These are phyloP conservation scores for Brotula barbata DNA, from an alignment of 2,797 vertebrate genomes.

Conservation along the genomic window DNA sequence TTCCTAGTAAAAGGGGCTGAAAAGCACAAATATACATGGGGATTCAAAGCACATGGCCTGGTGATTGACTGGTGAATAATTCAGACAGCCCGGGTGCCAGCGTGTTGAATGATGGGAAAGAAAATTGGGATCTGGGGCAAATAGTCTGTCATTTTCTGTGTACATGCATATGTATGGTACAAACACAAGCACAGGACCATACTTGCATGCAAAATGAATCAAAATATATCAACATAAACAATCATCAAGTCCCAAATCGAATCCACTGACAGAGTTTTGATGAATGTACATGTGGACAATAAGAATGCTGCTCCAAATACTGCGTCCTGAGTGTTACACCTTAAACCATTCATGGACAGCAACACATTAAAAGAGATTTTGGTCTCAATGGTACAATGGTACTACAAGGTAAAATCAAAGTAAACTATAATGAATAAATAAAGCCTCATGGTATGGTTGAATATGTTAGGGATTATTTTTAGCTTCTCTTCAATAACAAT, in stretches of 20 bases:
- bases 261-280: constrained; percentile 40
- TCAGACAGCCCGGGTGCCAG: constrained; percentile 51
- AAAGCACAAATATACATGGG: constrained; percentile 53
- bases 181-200: constrained; percentile 9
- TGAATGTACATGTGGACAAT: constrained; percentile 32
- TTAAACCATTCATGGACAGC: no score
- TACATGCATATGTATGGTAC: constrained; percentile 12
- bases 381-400: no score
- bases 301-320: no score
- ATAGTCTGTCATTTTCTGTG: constrained; percentile 44
- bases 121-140: constrained; percentile 34
- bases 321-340: no score
- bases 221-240: constrained; percentile 6
- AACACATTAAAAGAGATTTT: no score
- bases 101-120: constrained; percentile 42
- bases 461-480: no score
- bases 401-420: no score
- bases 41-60: constrained; percentile 42
- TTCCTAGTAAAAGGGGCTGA: constrained; percentile 41
- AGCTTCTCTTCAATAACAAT: no score
- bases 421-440: no score
- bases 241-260: constrained; percentile 30
- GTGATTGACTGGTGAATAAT: constrained; percentile 75
- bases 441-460: no score
- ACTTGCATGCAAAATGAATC: constrained; percentile 2